phyloP scores from a whole-genome alignment of 2,797 vertebrate genomes.

The Fundulus diaphanus region DNA sequence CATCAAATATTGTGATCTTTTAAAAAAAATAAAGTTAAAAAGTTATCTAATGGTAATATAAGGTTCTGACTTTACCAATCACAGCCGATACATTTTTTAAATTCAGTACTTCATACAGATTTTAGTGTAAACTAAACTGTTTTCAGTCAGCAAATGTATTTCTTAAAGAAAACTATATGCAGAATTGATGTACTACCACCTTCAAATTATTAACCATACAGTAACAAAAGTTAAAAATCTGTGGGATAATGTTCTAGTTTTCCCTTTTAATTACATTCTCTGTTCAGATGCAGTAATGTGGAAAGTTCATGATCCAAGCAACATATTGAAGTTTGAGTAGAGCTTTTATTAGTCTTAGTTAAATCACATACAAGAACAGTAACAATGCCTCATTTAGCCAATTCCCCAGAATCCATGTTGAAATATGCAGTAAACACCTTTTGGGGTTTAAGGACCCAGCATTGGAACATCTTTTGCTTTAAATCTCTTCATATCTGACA shows the following conservation, averaged over 20 bases:
- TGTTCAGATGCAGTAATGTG: background rate
- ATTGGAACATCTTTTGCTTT: constrained; percentile 9
- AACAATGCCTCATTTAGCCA: constrained; percentile 40
- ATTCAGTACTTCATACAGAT: background rate
- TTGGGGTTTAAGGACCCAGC: background rate
- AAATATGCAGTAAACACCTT: background rate
- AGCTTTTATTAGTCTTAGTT: constrained; percentile 61
- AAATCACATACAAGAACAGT: constrained; percentile 48
- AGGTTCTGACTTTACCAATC: background rate
- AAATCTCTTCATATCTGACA: constrained; percentile 19
- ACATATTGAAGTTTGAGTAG: constrained; percentile 35
- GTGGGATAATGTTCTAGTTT: no score
- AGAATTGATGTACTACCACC: background rate
- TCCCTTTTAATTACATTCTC: no score
- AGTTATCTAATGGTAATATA: background rate
- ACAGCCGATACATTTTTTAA: background rate
- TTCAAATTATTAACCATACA: no score
- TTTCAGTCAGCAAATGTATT: background rate
- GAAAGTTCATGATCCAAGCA: background rate
- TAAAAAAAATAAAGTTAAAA: constrained; percentile 8
- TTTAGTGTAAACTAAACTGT: background rate
- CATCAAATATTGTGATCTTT: constrained; percentile 1
- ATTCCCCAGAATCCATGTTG: constrained; percentile 12
- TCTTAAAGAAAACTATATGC: background rate
- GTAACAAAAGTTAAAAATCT: background rate